phyloP scores from a whole-genome alignment of 2,888 invertebrate species.

The Athripsodes cinereus region DNA sequence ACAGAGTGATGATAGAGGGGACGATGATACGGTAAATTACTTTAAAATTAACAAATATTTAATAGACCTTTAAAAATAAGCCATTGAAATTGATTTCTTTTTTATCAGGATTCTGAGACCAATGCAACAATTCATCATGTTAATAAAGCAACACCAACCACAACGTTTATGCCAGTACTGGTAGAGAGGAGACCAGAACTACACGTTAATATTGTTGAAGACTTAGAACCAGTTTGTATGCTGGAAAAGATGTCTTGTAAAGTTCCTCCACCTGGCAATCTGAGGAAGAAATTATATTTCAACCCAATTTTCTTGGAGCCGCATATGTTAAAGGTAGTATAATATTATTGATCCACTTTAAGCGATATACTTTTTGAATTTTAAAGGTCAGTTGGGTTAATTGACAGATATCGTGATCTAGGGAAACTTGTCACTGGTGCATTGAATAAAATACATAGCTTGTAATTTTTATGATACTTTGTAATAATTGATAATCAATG shows the following conservation, averaged over 20 bases:
- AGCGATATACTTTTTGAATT: too few species aligned
- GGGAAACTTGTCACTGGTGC: too few species aligned
- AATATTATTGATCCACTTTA: neutral
- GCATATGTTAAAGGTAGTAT: conserved; percentile 66
- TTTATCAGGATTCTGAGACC: neutral
- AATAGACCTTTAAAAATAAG: neutral
- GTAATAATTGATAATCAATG: too few species aligned
- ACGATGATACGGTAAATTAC: neutral
- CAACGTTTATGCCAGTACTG: conserved; percentile 30
- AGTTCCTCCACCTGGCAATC: conserved; percentile 38
- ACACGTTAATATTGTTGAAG: conserved; percentile 45
- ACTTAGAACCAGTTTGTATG: conserved; percentile 36
- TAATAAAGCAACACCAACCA: neutral
- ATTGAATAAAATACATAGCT: too few species aligned
- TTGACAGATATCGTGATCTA: neutral
- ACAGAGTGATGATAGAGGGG: neutral
- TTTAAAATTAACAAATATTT: too few species aligned
- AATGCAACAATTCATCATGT: conserved; percentile 9
- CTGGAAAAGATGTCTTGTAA: conserved; percentile 36
- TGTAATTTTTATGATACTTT: too few species aligned
- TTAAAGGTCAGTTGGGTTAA: neutral
- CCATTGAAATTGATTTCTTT: neutral
- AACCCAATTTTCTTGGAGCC: conserved; percentile 89
- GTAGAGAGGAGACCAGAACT: conserved; percentile 47
- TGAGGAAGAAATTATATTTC: conserved; percentile 73